Conservation (phyloP, 2,888 invertebrate species). For the Galeruca laticollis region DNA sequence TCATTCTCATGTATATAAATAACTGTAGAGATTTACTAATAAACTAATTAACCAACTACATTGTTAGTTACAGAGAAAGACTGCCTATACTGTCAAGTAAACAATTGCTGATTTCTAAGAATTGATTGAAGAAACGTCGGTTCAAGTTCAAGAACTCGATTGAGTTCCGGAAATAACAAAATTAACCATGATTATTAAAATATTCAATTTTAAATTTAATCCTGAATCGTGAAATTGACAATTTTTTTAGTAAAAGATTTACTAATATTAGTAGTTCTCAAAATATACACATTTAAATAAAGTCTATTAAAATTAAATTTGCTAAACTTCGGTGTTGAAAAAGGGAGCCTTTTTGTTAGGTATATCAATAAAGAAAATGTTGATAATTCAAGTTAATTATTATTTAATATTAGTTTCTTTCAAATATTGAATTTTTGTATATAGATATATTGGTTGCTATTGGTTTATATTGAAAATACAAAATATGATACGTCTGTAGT, state of each 20-base stretch:
- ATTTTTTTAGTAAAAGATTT: too few species aligned
- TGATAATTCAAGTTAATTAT: too few species aligned
- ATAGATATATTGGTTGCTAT: too few species aligned
- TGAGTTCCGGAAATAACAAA: constrained; percentile 1
- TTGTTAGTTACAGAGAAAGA: not conserved
- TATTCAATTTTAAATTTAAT: not conserved
- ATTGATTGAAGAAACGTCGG: not conserved
- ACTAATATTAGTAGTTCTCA: not conserved
- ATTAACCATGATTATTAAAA: not conserved
- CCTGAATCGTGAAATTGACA: not conserved
- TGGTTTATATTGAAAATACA: too few species aligned
- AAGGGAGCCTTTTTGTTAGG: too few species aligned
- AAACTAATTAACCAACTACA: not conserved
- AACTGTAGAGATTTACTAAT: not conserved
- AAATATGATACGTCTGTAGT: too few species aligned
- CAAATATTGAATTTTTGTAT: too few species aligned
- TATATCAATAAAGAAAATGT: too few species aligned
- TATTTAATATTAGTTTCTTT: too few species aligned
- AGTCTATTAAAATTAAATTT: too few species aligned
- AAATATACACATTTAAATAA: too few species aligned
- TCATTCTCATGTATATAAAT: not conserved
- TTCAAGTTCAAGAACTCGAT: constrained; percentile 1
- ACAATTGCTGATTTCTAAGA: constrained; percentile 1
- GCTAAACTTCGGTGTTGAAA: too few species aligned
- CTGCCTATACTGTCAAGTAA: not conserved